A percentile compares a stretch with the other conserved stretches of the same genome.
Conservation (phyloP, 2,797 vertebrate species). For the Poliocrania exsul region DNA sequence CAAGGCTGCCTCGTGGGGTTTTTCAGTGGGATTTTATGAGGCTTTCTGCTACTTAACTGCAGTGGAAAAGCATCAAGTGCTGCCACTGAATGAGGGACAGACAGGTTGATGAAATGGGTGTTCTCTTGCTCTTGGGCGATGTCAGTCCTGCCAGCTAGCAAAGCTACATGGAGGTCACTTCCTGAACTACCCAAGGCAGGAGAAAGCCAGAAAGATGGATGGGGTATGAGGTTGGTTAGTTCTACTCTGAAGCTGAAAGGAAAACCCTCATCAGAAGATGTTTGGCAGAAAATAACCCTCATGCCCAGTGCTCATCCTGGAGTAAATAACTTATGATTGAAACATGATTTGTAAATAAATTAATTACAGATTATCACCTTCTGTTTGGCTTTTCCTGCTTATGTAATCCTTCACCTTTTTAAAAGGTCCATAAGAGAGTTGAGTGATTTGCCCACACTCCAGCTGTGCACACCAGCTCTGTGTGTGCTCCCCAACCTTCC, state of each 20-base stretch:
- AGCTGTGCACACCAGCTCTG: neutral
- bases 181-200: neutral
- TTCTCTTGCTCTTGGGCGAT: neutral
- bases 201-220: neutral
- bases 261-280: neutral
- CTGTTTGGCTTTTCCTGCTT: neutral
- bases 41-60: neutral
- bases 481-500: neutral
- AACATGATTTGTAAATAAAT: neutral
- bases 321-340: neutral
- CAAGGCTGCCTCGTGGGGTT: neutral
- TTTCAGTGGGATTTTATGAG: neutral
- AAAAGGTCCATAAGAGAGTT: neutral
- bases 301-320: neutral
- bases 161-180: neutral
- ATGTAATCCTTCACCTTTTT: neutral
- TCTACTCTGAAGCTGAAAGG: neutral
- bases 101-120: neutral
- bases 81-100: neutral
- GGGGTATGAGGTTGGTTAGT: neutral
- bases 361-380: neutral
- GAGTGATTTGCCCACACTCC: rapidly evolving
- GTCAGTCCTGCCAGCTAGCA: neutral
- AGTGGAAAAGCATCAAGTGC: neutral
- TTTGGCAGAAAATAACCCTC: neutral